Base-by-base conservation (phyloP, 2,888 invertebrate species). In the Stegana nigrithorax region DNA sequence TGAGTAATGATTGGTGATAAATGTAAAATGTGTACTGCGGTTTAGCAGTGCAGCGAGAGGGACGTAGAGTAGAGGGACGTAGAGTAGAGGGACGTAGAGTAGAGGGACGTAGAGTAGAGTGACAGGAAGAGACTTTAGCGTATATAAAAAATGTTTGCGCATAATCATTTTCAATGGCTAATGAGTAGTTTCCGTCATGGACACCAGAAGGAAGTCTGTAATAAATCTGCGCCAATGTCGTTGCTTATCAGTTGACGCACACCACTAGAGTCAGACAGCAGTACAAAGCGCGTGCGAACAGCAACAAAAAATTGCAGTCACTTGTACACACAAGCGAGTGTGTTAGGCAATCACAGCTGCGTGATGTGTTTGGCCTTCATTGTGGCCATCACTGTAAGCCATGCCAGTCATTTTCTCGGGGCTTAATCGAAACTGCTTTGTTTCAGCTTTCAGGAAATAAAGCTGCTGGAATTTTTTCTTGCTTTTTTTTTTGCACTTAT, bases 101-200 rank as follows among this genome's bases (percentile, higher is more conserved):
- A 42, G 39, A 8, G 50, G 29, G 19, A 47, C 14, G 44, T 25
- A 51, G 42, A 36, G 21, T 23, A 25, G 39, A 59, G 59, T 19
- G 50, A 63, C 62, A 61, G 67, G 67, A 62, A 12, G 60, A 62
- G 14, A 36, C 74, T n/a, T n/a, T n/a, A 66, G 72, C 79, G 75
- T 79, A 79, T 79, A n/a, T n/a, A n/a, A n/a, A n/a, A n/a, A 76
- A 76, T 76, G 75, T 68, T 72, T 72, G 78, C 73, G 80, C 78
- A 76, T 75, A 75, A 79, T 75, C 75, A 77, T 75, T 75, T 75
- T 75, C 79, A 75, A 75, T 76, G 75, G 75, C 75, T 76, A 76
- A 76, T 76, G 80, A 76, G 75, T 76, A 79, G 80, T 77, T 76
- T 76, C 80, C 75, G 72, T 72, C 78, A 77, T 67, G 75, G 78